phyloP scores from a whole-genome alignment of 2,888 invertebrate genomes.

The Branchinecta sandiegonensis region DNA sequence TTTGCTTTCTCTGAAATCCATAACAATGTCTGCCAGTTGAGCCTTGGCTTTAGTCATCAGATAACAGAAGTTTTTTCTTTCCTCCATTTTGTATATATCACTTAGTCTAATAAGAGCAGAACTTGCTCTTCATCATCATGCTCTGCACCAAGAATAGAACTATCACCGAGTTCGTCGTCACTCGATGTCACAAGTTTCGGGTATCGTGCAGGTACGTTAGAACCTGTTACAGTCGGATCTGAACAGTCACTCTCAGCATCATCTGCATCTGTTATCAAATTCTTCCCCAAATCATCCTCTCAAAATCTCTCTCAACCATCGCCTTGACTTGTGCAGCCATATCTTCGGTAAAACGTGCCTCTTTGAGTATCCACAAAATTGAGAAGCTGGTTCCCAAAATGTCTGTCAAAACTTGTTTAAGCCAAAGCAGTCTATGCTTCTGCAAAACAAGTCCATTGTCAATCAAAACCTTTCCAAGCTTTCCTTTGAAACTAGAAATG shows the following conservation, averaged over 20 bases:
- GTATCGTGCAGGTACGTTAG: not conserved
- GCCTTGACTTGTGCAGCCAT: not conserved
- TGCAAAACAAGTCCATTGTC: not conserved
- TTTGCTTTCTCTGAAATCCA: not conserved
- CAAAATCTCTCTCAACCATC: not conserved
- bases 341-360: not conserved
- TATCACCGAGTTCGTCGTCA: not conserved
- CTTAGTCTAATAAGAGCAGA: not conserved
- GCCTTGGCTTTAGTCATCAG: not conserved
- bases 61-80: conserved; percentile 5
- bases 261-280: not conserved
- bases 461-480: not conserved
- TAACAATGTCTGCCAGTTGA: not conserved
- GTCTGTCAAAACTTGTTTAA: not conserved
- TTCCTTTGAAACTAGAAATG: not conserved
- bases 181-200: not conserved
- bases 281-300: not conserved
- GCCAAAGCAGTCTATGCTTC: not conserved
- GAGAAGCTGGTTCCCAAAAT: not conserved
- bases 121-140: not conserved
- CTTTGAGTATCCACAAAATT: not conserved
- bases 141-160: not conserved
- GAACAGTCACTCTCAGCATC: not conserved
- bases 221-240: not conserved
- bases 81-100: not conserved